A percentile compares a stretch with the other conserved stretches of the same genome.
Conservation (phyloP, 2,113 vertebrate species). For the Anarrhichthys ocellatus region DNA sequence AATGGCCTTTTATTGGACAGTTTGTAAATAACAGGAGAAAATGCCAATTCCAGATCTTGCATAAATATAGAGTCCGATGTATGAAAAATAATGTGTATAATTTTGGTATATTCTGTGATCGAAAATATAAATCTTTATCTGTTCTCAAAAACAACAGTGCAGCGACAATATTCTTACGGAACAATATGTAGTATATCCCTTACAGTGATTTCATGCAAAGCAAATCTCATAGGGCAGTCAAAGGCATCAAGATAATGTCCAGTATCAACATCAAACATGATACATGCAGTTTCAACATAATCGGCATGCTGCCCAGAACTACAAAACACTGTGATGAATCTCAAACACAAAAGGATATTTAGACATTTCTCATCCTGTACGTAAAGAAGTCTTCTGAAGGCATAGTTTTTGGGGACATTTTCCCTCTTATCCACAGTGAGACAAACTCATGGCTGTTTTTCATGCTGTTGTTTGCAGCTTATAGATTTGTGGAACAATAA, state of each 20-base stretch:
- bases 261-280: constrained; percentile 42
- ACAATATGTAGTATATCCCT: constrained; percentile 24
- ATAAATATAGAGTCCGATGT: constrained; percentile 59
- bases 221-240: constrained; percentile 70
- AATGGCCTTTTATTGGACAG: constrained; percentile 38
- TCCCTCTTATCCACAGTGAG: background rate
- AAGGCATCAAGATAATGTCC: constrained; percentile 63
- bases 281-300: constrained; percentile 62
- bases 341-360: constrained; percentile 8
- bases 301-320: constrained; percentile 45
- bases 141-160: constrained; percentile 17
- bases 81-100: constrained; percentile 68
- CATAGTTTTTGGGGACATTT: background rate
- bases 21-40: constrained; percentile 61
- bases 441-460: background rate
- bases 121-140: constrained; percentile 66
- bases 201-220: constrained; percentile 65
- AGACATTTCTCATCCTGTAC: constrained; percentile 7
- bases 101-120: constrained; percentile 56
- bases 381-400: constrained; percentile 13
- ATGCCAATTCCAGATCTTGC: constrained; percentile 53
- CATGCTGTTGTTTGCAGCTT: constrained; percentile 24
- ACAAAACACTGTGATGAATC: constrained; percentile 11
- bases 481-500: background rate
- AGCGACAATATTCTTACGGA: constrained; percentile 28